Base-by-base conservation (phyloP, 1,140 invertebrate species). In the Maconellicoccus hirsutus region DNA sequence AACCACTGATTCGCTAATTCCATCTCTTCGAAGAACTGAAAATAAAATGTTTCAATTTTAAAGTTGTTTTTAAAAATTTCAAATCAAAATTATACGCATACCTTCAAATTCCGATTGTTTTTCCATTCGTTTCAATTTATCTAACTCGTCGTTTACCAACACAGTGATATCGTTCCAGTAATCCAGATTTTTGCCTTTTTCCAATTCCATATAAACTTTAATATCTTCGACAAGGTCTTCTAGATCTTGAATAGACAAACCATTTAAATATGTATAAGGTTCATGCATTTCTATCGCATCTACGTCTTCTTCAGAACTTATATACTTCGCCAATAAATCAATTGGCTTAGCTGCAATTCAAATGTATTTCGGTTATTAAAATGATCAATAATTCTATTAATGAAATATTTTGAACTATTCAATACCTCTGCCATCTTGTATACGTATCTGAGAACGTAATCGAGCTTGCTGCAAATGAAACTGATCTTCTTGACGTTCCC, bases 101-200 rank as follows among this genome's bases (percentile, higher is more conserved):
- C 61, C 61, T 66, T 66, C 61, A 29, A 66, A 72, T 25, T 23
- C 61, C 1, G 70, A 86, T 74, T 81, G 81, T 74, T 84, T 83
- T 74, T 90, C 86, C 16, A 90, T 77, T 75, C 92, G 92, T 39
- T 89, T 83, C 69, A 94, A 79, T 80, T 97, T 96, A 74, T 89
- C 86, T 52, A 98, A 80, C 81, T 99, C 96, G 80, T 98, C 95
- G 79, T 95, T 87, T 0, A 95, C 95, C 74, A 99, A 97, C 22
- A 94, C 92, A 39, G 92, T 91, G 74, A 99, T 93, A 79, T 99
- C 96, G 77, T 91, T 89, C 98, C 98, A 99, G 80, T 97, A 99
- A 77, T 92, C 88, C 23, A 89, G 83, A 81, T 98, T 96, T 76
- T 88, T 89, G 0, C 89, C 88, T 73, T 88, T 85, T 80, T 94